Conservation (phyloP, 2,797 vertebrate species). For the Hypotaenidia philippensis region DNA sequence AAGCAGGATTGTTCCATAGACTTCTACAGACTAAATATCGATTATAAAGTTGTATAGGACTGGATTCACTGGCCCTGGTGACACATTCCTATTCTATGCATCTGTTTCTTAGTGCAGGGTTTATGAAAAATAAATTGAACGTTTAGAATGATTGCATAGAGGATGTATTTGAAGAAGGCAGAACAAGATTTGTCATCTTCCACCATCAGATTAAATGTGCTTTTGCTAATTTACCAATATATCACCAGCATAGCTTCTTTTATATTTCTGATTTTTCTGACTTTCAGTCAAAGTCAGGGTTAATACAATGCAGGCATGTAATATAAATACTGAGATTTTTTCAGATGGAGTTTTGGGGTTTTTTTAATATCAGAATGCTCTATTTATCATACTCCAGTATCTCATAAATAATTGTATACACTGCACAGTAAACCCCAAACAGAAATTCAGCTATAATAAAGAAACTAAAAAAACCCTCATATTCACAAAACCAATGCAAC, state of each 20-base stretch:
- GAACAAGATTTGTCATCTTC: not conserved
- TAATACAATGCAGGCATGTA: slow-evolving; percentile 47
- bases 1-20: not conserved
- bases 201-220: not conserved
- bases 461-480: slow-evolving; percentile 44
- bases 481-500: not conserved
- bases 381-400: slow-evolving; percentile 65
- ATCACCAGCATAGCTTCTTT: not conserved
- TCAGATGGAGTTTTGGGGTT: not conserved
- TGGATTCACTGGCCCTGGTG: not conserved
- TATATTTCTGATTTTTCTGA: not conserved
- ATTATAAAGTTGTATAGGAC: not conserved
- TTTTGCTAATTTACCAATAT: not conserved
- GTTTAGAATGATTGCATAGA: not conserved
- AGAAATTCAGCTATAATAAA: slow-evolving; percentile 70
- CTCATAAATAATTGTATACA: slow-evolving; percentile 75
- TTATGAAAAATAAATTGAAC: not conserved
- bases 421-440: slow-evolving; percentile 63
- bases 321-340: slow-evolving; percentile 38
- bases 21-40: not conserved
- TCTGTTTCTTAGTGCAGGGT: not conserved
- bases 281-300: slow-evolving; percentile 15
- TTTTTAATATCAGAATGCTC: slow-evolving; percentile 25
- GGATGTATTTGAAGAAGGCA: not conserved
- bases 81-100: not conserved